Evolutionary conservation across 2,888 invertebrate genomes (phyloP).

Genomic region (Stomorhina lunata): DNA sequence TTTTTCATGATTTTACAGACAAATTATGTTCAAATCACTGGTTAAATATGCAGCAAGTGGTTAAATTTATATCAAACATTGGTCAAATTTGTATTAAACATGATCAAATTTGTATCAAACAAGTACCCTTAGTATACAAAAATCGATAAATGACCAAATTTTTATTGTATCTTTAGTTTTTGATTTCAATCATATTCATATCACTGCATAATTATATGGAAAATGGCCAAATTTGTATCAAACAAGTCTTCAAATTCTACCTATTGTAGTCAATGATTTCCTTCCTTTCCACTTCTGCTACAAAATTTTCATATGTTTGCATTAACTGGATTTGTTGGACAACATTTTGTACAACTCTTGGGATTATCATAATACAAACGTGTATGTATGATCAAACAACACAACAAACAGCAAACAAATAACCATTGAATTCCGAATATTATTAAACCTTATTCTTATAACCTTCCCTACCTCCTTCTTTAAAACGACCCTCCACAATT

Average conservation of each 20-base stretch:
- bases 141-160: too few species aligned
- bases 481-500: not conserved
- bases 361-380: slow-evolving; percentile 29
- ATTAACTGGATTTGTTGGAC: not conserved
- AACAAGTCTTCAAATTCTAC: not conserved
- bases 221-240: too few species aligned
- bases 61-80: too few species aligned
- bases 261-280: not conserved
- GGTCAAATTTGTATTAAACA: too few species aligned
- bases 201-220: too few species aligned
- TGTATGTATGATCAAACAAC: not conserved
- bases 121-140: too few species aligned
- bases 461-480: not conserved
- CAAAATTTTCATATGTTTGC: not conserved
- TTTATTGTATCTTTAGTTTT: too few species aligned
- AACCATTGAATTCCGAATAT: not conserved
- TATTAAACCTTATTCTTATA: not conserved
- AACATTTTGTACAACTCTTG: slow-evolving; percentile 22
- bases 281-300: not conserved
- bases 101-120: too few species aligned
- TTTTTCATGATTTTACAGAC: too few species aligned
- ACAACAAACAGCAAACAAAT: not conserved
- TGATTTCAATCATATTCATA: too few species aligned
- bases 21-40: too few species aligned
- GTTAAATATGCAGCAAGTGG: too few species aligned